These are phyloP conservation scores for Sitta europaea DNA, from an alignment of 2,113 vertebrate species.

Conservation along the genomic window DNA sequence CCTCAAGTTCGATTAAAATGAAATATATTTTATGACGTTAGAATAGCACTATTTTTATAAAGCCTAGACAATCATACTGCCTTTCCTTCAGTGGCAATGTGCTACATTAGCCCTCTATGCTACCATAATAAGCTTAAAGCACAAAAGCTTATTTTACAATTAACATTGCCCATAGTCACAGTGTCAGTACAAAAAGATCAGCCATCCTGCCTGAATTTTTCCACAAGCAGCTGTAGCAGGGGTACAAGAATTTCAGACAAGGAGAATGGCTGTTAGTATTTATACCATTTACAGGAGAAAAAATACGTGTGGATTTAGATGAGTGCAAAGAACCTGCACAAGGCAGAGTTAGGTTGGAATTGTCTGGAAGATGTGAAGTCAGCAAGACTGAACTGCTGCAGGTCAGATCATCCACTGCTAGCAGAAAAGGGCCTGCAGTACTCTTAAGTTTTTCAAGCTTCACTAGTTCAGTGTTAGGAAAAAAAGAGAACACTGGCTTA, in stretches of 20 bases:
- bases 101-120: neutral
- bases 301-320: neutral
- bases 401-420: neutral
- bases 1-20: neutral
- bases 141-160: neutral
- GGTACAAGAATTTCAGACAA: neutral
- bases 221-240: neutral
- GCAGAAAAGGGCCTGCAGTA: neutral
- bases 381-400: neutral
- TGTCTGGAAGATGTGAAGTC: neutral
- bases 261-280: neutral
- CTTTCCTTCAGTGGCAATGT: neutral
- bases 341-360: neutral
- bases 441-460: neutral
- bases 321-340: neutral
- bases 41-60: slow-evolving; percentile 18
- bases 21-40: neutral
- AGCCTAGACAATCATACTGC: slow-evolving; percentile 21
- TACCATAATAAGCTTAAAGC: neutral
- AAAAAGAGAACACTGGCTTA: neutral
- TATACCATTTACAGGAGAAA: neutral
- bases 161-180: neutral
- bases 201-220: neutral
- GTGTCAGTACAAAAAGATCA: neutral
- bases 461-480: neutral